Evolutionary conservation across 1,140 invertebrate genomes (phyloP).

Genomic region (Drosophila mayri): DNA sequence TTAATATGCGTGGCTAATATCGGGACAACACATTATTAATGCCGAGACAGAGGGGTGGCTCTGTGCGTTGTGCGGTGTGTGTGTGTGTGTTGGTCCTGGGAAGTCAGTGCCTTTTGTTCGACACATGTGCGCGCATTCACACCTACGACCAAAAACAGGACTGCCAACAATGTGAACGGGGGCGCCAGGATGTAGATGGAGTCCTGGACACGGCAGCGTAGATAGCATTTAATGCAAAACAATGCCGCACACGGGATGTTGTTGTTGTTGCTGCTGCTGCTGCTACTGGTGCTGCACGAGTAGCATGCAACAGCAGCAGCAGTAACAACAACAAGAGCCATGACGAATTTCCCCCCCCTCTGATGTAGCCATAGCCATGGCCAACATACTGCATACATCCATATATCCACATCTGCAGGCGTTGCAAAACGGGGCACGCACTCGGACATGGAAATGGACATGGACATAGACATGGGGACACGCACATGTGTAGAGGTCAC

Average conservation of each 20-base stretch:
- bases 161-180: slow-evolving; percentile 28
- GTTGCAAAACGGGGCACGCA: slow-evolving; percentile 74
- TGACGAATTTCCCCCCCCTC: slow-evolving; percentile 63
- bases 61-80: slow-evolving; percentile 2
- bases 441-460: slow-evolving; percentile 33
- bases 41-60: slow-evolving; percentile 51
- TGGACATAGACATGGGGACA: slow-evolving; percentile 19
- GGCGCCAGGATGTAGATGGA: background rate
- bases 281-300: slow-evolving; percentile 7
- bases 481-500: slow-evolving; percentile 3
- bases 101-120: slow-evolving; percentile 68
- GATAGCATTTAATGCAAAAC: slow-evolving; percentile 78
- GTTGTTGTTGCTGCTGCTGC: background rate
- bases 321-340: slow-evolving; percentile 36
- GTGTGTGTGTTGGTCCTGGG: slow-evolving; percentile 4
- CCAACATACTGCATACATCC: slow-evolving; percentile 15
- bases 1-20: slow-evolving; percentile 81
- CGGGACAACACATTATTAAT: slow-evolving; percentile 73
- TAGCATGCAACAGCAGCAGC: slow-evolving; percentile 31
- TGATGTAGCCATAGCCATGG: slow-evolving; percentile 7
- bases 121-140: slow-evolving; percentile 80
- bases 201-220: slow-evolving; percentile 62
- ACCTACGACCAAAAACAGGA: slow-evolving; percentile 70
- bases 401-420: slow-evolving; percentile 69
- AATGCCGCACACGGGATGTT: slow-evolving; percentile 40